phyloP scores from a whole-genome alignment of 2,113 vertebrate genomes.

The Ochotona curzoniae region DNA sequence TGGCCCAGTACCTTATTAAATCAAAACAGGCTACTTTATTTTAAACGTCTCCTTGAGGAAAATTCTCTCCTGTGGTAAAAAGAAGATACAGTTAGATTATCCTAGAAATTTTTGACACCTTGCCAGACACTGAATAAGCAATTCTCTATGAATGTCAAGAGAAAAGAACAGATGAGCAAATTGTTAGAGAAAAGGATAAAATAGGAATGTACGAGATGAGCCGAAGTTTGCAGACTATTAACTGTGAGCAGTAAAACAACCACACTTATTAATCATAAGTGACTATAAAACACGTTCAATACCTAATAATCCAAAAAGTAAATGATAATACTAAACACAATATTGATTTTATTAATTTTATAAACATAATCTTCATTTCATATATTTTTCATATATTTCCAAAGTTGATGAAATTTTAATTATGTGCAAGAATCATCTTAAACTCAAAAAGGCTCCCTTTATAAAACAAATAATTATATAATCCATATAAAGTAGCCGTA shows the following conservation, averaged over 20 bases:
- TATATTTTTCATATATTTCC: neutral
- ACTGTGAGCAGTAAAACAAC: neutral
- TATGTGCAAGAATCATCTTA: neutral
- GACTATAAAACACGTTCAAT: neutral
- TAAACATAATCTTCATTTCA: neutral
- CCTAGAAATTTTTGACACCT: neutral
- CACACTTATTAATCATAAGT: neutral
- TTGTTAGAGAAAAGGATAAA: neutral
- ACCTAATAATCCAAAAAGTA: neutral
- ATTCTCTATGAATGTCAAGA: neutral
- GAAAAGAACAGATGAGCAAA: neutral
- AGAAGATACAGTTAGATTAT: neutral
- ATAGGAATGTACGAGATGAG: neutral
- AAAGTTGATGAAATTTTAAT: too few relatives aligned
- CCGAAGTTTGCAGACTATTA: neutral
- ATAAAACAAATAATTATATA: too few relatives aligned
- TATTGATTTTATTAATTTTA: neutral
- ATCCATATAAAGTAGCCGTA: too few relatives aligned
- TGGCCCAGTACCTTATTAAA: neutral
- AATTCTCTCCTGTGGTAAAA: neutral
- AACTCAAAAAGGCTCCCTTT: neutral
- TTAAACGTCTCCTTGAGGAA: neutral
- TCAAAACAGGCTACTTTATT: neutral
- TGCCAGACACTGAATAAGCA: neutral
- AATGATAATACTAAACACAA: neutral